phyloP scores from a whole-genome alignment of 2,888 invertebrate species.

The Pilophorus perplexus region DNA sequence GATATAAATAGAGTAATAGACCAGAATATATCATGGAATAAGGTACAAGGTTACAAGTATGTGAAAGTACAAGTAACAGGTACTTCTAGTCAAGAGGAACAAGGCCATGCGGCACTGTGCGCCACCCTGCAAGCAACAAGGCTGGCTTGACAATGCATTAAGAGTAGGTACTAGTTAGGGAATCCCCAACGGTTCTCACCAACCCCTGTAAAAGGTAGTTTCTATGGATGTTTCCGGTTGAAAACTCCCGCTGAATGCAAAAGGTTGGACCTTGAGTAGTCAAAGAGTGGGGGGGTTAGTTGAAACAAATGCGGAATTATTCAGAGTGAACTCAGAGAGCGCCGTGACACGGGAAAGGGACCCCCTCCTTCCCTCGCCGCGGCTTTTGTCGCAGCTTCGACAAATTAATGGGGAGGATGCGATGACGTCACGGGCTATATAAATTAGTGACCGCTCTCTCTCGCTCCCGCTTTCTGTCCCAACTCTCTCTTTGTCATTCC shows the following conservation, averaged over 20 bases:
- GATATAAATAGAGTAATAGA: no score
- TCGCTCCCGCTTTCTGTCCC: neutral
- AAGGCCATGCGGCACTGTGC: no score
- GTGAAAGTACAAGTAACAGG: no score
- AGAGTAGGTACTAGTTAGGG: no score
- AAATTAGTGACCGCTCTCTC: neutral
- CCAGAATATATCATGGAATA: no score
- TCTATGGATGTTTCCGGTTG: neutral
- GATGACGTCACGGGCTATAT: conserved; percentile 7
- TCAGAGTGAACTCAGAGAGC: neutral
- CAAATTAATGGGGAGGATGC: conserved; percentile 22
- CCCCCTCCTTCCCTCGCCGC: neutral
- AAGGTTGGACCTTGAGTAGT: no score
- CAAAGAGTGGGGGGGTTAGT: neutral
- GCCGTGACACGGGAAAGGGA: neutral
- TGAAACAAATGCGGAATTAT: neutral
- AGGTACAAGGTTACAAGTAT: no score
- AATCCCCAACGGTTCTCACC: no score
- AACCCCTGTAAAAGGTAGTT: neutral
- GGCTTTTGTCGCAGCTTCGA: conserved; percentile 16
- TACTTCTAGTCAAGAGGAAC: no score
- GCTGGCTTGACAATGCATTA: no score
- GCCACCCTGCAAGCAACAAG: no score
- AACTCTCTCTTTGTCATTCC: neutral
- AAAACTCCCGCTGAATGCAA: neutral